A percentile compares a stretch with the other conserved stretches of the same genome.
These are phyloP conservation scores for Pedionomus torquatus DNA, from an alignment of 2,113 vertebrate genomes.

Conservation along the genomic window DNA sequence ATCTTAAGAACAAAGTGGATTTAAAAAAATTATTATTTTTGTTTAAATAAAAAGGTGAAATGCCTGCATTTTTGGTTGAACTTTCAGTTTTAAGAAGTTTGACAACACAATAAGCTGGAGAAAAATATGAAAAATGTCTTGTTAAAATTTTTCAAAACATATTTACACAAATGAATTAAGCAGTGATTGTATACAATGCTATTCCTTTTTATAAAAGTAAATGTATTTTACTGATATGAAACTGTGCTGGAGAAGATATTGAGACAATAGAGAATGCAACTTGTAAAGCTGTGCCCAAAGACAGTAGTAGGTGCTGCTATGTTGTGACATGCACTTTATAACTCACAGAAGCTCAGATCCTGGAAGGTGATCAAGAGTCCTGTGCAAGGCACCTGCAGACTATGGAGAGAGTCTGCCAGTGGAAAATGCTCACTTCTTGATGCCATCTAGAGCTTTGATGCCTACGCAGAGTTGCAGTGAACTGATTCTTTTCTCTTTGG, in stretches of 20 bases:
- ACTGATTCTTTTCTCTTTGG: neutral
- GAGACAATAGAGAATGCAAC: neutral
- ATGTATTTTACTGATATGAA: neutral
- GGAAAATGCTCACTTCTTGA: neutral
- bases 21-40: neutral
- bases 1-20: neutral
- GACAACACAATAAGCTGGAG: neutral
- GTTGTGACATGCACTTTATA: neutral
- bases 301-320: neutral
- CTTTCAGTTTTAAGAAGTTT: neutral
- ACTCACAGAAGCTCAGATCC: neutral
- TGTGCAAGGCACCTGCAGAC: neutral
- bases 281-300: neutral
- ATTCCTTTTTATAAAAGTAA: neutral
- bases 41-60: neutral
- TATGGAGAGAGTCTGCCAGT: neutral
- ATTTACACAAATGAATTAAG: neutral
- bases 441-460: neutral
- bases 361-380: neutral
- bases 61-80: neutral
- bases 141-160: neutral
- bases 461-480: neutral
- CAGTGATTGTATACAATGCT: neutral
- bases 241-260: neutral
- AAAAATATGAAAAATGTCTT: neutral